Conservation (phyloP, 2,888 invertebrate genomes). For the Sinhomidia bicolor region DNA sequence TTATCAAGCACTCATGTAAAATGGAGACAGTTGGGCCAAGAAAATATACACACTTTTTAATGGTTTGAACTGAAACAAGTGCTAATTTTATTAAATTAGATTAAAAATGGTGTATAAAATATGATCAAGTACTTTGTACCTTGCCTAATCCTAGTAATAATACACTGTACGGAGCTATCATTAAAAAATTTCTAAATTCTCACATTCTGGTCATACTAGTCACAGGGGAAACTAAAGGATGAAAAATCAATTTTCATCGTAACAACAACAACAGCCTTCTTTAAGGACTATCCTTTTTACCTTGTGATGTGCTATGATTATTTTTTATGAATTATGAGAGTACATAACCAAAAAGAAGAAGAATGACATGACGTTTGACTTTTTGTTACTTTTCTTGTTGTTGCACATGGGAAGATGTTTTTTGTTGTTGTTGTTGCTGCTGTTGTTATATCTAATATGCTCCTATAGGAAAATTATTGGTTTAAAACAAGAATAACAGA, state of each 20-base stretch:
- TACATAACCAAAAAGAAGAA: conserved; percentile 48
- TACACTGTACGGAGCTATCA: neutral
- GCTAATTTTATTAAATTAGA: conserved; percentile 35
- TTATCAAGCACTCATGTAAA: neutral
- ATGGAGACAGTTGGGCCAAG: neutral
- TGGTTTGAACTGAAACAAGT: neutral
- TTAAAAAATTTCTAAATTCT: neutral
- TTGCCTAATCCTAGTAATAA: neutral
- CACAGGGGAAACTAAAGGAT: neutral
- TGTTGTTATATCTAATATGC: neutral
- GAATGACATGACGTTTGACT: conserved; percentile 72
- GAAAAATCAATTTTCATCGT: conserved; percentile 24
- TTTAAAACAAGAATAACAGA: conserved; percentile 63
- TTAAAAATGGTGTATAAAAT: neutral
- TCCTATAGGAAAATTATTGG: conserved; percentile 60
- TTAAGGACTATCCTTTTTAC: neutral
- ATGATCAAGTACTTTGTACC: neutral
- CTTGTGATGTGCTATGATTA: conserved; percentile 26
- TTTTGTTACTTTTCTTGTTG: conserved; percentile 49
- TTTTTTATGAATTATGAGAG: conserved; percentile 65
- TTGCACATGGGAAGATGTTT: conserved; percentile 56
- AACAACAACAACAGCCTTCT: too few species aligned
- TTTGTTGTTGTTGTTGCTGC: neutral
- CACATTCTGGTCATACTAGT: neutral
- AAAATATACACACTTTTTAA: neutral